These are phyloP conservation scores for Microcebus lehilahytsara DNA, from an alignment of 2,113 vertebrate species.

Conservation along the genomic window DNA sequence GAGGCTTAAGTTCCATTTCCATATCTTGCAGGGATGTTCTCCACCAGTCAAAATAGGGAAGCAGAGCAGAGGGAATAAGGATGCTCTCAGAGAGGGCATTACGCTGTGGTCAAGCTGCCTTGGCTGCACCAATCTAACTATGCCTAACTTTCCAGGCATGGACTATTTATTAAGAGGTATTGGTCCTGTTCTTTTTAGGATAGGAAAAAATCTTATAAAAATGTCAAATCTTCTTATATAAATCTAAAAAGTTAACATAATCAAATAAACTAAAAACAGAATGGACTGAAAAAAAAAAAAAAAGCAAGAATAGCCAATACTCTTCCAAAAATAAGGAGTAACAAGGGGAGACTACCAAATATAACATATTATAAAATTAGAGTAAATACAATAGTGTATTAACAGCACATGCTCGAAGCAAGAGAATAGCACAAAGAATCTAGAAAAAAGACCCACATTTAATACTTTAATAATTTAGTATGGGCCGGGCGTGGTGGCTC, in stretches of 20 bases:
- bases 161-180: background rate
- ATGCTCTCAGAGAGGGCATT: background rate
- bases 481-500: too few relatives aligned
- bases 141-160: background rate
- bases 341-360: background rate
- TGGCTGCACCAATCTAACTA: background rate
- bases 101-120: background rate
- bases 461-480: background rate
- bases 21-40: too few relatives aligned
- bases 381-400: background rate
- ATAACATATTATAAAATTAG: background rate
- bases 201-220: slow-evolving; percentile 38
- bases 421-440: background rate
- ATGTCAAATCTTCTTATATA: slow-evolving; percentile 13
- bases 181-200: background rate
- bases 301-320: background rate
- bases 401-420: background rate
- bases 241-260: slow-evolving; percentile 12
- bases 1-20: background rate
- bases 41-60: background rate
- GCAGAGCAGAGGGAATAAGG: background rate
- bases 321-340: background rate
- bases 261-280: background rate
- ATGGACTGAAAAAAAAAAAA: background rate
- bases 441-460: background rate